Base-by-base conservation (phyloP, 2,113 vertebrate genomes). In the Pavo muticus region DNA sequence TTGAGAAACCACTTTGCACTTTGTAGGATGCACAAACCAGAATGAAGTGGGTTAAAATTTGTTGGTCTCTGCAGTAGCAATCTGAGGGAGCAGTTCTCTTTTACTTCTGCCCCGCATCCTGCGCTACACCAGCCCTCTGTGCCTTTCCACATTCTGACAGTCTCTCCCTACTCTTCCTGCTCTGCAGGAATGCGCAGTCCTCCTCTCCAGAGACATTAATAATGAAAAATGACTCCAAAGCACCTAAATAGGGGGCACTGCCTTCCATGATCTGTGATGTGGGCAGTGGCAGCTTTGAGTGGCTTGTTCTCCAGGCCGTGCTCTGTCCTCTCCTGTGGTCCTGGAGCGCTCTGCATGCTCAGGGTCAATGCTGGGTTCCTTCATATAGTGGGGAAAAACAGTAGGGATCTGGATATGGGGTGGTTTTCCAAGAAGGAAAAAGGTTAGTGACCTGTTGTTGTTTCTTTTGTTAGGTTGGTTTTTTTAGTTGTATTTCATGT, bases 211-310 rank as follows among this genome's bases (percentile, higher is more conserved):
- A 19, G 24, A 10, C 42, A 5, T 76, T 67, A 48, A 37, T 83
- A 48, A n/a, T 83, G 48, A 79, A 42, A 86, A 44, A 32, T 27
- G 29, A 79, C 50, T 72, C 73, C 70, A 68, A 35, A 91, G 35
- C 39, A 10, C 47, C 23, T n/a, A 10, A 44, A 44, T 32, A 45
- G 40, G 45, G 40, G 14, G 4, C 42, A 11, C 4, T 69, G 68
- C 24, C 35, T 78, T 10, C 52, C 52, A 12, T 0, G 3, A 7
- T 56, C 75, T 1, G 0, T 67, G 29, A 35, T 6, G 17, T 1
- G 5, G 52, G 29, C 52, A 61, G 45, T 2, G 35, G 45, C 35
- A 74, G 14, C 69, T 71, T 57, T 35, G 71, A 77, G 9, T 21
- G 44, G 0, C 35, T 24, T 75, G 15, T 16, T 84, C 10, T 47